These are phyloP conservation scores for Sabatieria punctata DNA, from an alignment of 2,888 invertebrate species.

Conservation along the genomic window DNA sequence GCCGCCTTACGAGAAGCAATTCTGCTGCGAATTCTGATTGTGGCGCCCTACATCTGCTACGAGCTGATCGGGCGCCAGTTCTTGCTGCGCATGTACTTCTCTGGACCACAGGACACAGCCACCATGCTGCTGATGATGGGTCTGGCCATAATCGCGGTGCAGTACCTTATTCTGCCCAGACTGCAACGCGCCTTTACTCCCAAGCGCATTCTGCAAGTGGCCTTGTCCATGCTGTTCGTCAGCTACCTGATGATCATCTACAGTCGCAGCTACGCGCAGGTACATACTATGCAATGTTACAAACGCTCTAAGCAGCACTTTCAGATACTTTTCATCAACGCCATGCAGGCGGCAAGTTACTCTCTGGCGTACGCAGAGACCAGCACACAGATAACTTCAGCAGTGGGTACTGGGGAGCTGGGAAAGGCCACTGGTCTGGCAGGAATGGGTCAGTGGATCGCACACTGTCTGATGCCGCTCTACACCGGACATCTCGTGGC, in stretches of 20 bases:
- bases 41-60: conserved; percentile 27
- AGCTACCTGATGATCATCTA: conserved; percentile 22
- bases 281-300: no score
- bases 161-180: conserved; percentile 25
- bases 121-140: conserved; percentile 25
- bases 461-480: conserved; percentile 27
- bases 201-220: conserved; percentile 17
- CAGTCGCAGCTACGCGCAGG: conserved; percentile 19
- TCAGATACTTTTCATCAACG: conserved; percentile 26
- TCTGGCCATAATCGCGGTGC: conserved; percentile 21
- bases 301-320: no score
- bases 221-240: conserved; percentile 17
- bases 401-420: conserved; percentile 25
- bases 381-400: conserved; percentile 21
- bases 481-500: conserved; percentile 24
- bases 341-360: conserved; percentile 26
- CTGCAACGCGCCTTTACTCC: conserved; percentile 21
- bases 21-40: conserved; percentile 22
- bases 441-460: conserved; percentile 26
- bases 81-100: conserved; percentile 26
- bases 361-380: conserved; percentile 29
- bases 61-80: conserved; percentile 30
- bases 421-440: conserved; percentile 30
- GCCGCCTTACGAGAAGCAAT: conserved; percentile 20
- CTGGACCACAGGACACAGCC: conserved; percentile 24